phyloP scores from a whole-genome alignment of 2,113 vertebrate species.

The Notarius quadriscutis region DNA sequence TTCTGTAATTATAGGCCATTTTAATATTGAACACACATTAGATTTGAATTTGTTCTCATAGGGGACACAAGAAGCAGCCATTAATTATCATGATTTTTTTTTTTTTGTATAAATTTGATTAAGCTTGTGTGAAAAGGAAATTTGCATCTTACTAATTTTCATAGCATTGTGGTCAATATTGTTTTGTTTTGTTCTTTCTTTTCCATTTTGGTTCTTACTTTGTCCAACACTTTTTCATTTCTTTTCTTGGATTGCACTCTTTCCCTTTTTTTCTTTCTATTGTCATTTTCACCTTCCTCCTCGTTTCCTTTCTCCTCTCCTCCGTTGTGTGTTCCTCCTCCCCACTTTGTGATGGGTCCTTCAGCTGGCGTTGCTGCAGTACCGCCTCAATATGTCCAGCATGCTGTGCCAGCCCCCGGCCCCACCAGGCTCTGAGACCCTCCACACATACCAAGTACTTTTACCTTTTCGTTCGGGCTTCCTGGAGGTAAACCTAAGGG shows the following conservation, averaged over 20 bases:
- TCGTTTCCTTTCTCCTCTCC: conserved; percentile 26
- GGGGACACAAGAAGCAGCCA: neutral
- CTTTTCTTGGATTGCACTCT: conserved; percentile 56
- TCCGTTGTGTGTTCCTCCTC: conserved; percentile 56
- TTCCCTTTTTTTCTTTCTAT: conserved; percentile 53
- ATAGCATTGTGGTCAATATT: conserved; percentile 59
- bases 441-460: conserved; percentile 99
- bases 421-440: conserved; percentile 90
- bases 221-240: conserved; percentile 20
- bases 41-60: neutral
- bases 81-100: neutral
- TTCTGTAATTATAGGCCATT: neutral
- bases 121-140: neutral
- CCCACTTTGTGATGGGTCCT: conserved; percentile 74
- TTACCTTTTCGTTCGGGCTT: conserved; percentile 78
- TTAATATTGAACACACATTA: neutral
- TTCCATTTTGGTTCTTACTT: conserved; percentile 50
- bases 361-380: conserved; percentile 98
- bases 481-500: conserved; percentile 66
- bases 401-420: conserved; percentile 85
- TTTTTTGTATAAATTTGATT: neutral
- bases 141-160: conserved; percentile 45
- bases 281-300: conserved; percentile 56
- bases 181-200: conserved; percentile 60
- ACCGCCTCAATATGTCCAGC: conserved; percentile 96